Conservation (phyloP, 2,797 vertebrate genomes). For the Helicolenus hilgendorfi region DNA sequence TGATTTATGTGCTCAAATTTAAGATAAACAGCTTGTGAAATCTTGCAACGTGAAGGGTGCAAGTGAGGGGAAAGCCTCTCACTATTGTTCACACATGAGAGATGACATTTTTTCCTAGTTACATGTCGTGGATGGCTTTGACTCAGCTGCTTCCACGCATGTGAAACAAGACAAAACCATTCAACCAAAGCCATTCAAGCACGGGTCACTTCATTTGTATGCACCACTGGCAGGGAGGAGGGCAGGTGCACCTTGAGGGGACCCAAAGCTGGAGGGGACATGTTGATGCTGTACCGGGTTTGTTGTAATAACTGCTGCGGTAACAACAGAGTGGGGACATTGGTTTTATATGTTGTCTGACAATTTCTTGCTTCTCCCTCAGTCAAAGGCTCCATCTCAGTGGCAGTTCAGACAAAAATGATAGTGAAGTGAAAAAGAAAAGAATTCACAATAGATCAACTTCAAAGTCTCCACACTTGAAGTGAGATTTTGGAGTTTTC, state of each 20-base stretch:
- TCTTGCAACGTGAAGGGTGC: neutral
- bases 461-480: conserved; percentile 12
- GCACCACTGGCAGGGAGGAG: neutral
- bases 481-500: conserved; percentile 22
- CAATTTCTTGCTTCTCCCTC: conserved; percentile 3
- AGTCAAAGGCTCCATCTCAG: neutral
- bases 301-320: conserved; percentile 16
- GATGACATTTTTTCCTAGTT: neutral
- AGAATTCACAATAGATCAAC: neutral
- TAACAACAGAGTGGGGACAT: conserved; percentile 20
- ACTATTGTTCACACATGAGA: conserved; percentile 7
- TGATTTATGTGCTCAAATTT: conserved; percentile 27
- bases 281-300: conserved; percentile 16
- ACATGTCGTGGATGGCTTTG: neutral
- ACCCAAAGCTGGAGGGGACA: conserved; percentile 22
- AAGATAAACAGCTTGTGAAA: conserved; percentile 46
- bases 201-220: conserved; percentile 38
- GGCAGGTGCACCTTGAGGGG: conserved; percentile 11
- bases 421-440: neutral
- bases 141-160: conserved; percentile 19
- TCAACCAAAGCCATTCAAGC: conserved; percentile 32
- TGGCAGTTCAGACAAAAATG: conserved; percentile 11
- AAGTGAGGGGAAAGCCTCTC: conserved; percentile 2
- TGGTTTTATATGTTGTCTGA: conserved; percentile 17
- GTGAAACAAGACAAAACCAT: conserved; percentile 43